Evolutionary conservation across 2,797 vertebrate genomes (phyloP).

Genomic region (Poliocrania exsul): DNA sequence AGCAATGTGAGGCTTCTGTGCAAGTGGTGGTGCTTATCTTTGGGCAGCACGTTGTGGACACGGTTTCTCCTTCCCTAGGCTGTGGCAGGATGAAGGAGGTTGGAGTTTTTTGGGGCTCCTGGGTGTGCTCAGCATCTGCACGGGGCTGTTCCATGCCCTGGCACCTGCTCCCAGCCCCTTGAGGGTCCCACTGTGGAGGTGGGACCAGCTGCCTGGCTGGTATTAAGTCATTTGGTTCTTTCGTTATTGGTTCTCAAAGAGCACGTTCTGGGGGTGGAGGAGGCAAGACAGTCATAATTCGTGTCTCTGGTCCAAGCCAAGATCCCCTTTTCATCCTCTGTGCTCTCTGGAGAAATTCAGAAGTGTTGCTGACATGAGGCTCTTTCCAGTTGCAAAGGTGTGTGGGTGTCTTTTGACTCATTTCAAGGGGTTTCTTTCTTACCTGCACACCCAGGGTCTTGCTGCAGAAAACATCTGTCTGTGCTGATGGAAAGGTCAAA

Average conservation of each 20-base stretch:
- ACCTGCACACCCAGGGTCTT: background rate
- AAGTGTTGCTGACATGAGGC: fast-evolving
- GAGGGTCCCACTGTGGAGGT: background rate
- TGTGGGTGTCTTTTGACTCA: background rate
- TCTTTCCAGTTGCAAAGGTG: background rate
- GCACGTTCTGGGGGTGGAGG: background rate
- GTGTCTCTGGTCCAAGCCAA: background rate
- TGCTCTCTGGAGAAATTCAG: background rate
- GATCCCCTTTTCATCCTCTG: background rate
- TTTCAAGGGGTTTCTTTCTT: background rate
- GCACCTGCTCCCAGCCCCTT: background rate
- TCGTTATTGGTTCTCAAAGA: background rate
- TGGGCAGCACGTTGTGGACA: fast-evolving
- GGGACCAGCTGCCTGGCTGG: background rate
- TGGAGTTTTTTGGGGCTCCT: background rate
- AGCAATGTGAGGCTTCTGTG: background rate
- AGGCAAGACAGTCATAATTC: background rate
- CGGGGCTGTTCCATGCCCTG: fast-evolving
- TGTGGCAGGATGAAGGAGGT: background rate
- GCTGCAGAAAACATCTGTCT: background rate
- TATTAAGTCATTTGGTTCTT: conserved; percentile 10
- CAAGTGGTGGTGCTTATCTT: background rate
- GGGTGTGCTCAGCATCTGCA: background rate
- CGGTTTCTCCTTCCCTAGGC: background rate
- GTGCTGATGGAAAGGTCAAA: background rate